A percentile compares a stretch with the other conserved stretches of the same genome.
phyloP scores from a whole-genome alignment of 2,888 invertebrate genomes.

The Norana najaformis region DNA sequence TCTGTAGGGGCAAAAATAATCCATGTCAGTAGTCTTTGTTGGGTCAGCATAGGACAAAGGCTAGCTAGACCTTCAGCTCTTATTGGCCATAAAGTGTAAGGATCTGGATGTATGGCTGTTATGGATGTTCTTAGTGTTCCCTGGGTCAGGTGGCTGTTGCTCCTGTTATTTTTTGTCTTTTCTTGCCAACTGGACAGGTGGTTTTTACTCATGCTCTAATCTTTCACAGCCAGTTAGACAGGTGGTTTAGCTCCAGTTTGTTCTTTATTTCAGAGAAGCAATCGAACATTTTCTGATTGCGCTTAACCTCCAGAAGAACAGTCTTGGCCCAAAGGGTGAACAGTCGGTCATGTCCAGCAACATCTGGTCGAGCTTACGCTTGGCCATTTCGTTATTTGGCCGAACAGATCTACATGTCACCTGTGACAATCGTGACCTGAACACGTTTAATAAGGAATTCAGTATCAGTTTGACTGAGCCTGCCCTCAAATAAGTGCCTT shows the following conservation, averaged over 20 bases:
- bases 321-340: constrained; percentile 64
- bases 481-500: not conserved
- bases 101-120: no score
- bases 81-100: no score
- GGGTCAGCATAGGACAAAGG: no score
- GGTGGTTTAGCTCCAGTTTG: not conserved
- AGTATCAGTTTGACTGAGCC: not conserved
- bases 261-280: constrained; percentile 73
- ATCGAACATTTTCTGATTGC: constrained; percentile 92
- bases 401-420: constrained; percentile 67
- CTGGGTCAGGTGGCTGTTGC: no score
- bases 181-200: not conserved
- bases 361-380: constrained; percentile 89
- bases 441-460: constrained; percentile 59
- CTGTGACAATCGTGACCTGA: constrained; percentile 66
- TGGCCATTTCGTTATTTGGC: constrained; percentile 80
- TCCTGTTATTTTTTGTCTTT: not conserved
- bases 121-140: no score
- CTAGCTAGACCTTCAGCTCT: no score
- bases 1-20: no score
- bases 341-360: constrained; percentile 77
- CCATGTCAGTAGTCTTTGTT: no score
- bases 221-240: not conserved
- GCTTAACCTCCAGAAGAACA: constrained; percentile 83
- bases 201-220: not conserved